A percentile compares a stretch with the other conserved stretches of the same genome.
Conservation (phyloP, 2,113 vertebrate genomes). For the Dipodomys stephensi region DNA sequence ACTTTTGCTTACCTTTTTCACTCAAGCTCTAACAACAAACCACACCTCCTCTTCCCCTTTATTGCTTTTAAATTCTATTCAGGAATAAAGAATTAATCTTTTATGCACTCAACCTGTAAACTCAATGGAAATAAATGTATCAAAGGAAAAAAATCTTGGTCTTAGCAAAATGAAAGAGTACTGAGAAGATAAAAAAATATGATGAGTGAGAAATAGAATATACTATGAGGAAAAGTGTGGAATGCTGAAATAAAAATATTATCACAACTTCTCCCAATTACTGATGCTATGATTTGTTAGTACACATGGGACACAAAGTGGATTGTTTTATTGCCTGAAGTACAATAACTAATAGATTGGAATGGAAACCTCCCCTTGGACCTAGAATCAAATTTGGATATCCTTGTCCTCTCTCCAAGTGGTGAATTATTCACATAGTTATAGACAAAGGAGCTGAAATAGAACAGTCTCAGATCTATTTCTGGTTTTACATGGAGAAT, state of each 20-base stretch:
- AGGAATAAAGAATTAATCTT: neutral
- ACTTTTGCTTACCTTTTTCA: neutral
- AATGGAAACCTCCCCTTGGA: neutral
- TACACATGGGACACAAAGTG: neutral
- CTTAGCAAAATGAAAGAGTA: neutral
- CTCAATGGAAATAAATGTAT: neutral
- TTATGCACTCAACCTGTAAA: neutral
- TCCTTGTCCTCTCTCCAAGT: neutral
- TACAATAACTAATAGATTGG: neutral
- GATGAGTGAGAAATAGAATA: neutral
- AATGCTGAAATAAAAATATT: neutral
- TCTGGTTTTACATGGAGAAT: neutral
- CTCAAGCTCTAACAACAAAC: too few relatives aligned
- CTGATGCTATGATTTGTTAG: neutral
- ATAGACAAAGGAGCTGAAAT: neutral
- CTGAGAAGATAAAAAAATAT: neutral
- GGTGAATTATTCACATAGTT: constrained; percentile 1
- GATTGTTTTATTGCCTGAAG: neutral
- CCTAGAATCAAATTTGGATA: neutral
- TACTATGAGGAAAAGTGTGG: neutral
- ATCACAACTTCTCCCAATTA: neutral
- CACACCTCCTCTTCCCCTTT: neutral
- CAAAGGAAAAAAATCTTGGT: neutral
- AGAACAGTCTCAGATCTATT: neutral
- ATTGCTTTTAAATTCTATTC: constrained; percentile 12